phyloP scores from a whole-genome alignment of 2,113 vertebrate genomes.

The Rutilus rutilus region DNA sequence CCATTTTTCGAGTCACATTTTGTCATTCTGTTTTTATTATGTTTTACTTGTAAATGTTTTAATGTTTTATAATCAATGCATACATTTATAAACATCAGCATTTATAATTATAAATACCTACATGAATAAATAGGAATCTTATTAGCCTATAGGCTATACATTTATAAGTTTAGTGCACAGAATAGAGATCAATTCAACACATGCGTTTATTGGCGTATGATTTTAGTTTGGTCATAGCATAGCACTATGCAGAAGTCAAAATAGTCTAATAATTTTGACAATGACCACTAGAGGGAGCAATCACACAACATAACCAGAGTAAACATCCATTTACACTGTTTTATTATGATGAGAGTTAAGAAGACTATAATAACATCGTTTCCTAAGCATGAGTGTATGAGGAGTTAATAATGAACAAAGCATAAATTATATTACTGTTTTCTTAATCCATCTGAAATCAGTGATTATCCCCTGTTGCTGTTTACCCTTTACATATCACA shows the following conservation, averaged over 20 bases:
- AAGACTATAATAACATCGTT: too few species aligned
- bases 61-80: neutral
- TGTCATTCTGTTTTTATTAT: neutral
- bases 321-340: too few species aligned
- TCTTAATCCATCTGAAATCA: neutral
- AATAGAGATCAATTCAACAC: neutral
- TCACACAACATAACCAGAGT: neutral
- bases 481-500: neutral
- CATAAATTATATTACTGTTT: neutral
- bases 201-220: neutral
- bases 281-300: constrained; percentile 17
- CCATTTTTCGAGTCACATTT: neutral
- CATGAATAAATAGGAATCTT: neutral
- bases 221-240: too few species aligned
- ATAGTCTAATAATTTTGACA: neutral
- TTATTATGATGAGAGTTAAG: too few species aligned
- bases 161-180: neutral
- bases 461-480: too few species aligned
- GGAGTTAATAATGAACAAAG: neutral
- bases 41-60: neutral
- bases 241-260: neutral
- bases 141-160: neutral
- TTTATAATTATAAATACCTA: neutral
- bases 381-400: neutral
- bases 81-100: neutral